Conservation (phyloP, 23 tunicate species). For the Halocynthia roretzi region DNA sequence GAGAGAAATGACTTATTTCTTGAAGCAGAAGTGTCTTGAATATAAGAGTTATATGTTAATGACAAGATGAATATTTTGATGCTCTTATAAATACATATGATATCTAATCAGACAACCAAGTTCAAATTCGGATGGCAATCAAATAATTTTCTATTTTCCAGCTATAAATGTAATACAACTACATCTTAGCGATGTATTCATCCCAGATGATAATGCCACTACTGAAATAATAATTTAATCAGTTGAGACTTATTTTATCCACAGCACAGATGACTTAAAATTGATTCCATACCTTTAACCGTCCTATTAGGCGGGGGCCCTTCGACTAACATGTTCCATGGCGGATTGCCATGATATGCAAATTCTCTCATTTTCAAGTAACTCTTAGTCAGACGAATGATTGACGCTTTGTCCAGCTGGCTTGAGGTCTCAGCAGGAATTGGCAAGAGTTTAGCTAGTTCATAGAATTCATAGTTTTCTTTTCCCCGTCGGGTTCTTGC, state of each 20-base stretch:
- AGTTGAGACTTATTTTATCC: too few relatives aligned
- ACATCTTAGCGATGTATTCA: too few relatives aligned
- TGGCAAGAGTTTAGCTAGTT: slow-evolving; percentile 67
- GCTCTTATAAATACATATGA: neutral
- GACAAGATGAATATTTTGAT: neutral
- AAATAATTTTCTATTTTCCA: too few relatives aligned
- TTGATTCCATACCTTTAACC: neutral
- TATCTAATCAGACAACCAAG: too few relatives aligned
- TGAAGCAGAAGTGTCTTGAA: neutral
- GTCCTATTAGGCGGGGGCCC: slow-evolving; percentile 5
- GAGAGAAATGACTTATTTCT: neutral
- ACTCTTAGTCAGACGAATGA: slow-evolving; percentile 75
- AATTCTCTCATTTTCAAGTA: slow-evolving; percentile 43
- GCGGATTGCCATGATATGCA: neutral
- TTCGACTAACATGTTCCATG: neutral
- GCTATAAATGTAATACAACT: too few relatives aligned
- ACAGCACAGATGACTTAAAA: too few relatives aligned
- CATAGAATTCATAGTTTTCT: slow-evolving; percentile 83
- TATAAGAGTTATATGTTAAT: neutral
- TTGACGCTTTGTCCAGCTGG: slow-evolving; percentile 85
- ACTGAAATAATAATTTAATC: too few relatives aligned
- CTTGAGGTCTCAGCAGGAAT: slow-evolving; percentile 73
- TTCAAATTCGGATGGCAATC: too few relatives aligned
- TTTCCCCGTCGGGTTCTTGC: slow-evolving; percentile 72
- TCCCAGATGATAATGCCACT: too few relatives aligned